Conservation (phyloP, 2,113 vertebrate genomes). For the Urocolius indicus region DNA sequence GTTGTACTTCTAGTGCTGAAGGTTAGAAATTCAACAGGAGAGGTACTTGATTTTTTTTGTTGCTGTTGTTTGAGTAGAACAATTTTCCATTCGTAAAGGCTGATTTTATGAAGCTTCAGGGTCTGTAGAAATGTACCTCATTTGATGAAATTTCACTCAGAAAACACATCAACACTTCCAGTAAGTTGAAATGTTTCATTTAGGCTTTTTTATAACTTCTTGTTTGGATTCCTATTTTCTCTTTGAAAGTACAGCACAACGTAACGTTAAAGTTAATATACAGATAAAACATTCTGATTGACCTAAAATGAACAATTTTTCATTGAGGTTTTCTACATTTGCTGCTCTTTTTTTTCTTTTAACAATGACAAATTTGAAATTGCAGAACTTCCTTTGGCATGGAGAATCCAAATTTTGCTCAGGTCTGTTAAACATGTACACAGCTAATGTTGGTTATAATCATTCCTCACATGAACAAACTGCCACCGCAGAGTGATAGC, state of each 20-base stretch:
- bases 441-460: not conserved
- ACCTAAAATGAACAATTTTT: not conserved
- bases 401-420: not conserved
- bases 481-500: not conserved
- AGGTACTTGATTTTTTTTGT: not conserved
- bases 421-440: not conserved
- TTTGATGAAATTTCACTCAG: constrained; percentile 36
- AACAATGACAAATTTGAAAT: not conserved
- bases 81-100: constrained; percentile 2
- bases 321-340: not conserved
- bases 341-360: not conserved
- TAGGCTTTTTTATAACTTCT: constrained; percentile 13
- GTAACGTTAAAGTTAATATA: not conserved
- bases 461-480: not conserved
- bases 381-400: not conserved
- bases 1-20: constrained; percentile 9
- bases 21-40: constrained; percentile 28
- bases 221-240: constrained; percentile 11
- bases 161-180: constrained; percentile 34
- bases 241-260: not conserved
- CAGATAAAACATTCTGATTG: not conserved
- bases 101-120: constrained; percentile 33
- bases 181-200: constrained; percentile 14
- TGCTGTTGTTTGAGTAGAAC: not conserved
- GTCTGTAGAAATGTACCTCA: not conserved